Percentiles rank a stretch among this genome's conserved stretches.
Evolutionary conservation across 2,113 vertebrate genomes (phyloP).

Genomic region (Orycteropus afer): DNA sequence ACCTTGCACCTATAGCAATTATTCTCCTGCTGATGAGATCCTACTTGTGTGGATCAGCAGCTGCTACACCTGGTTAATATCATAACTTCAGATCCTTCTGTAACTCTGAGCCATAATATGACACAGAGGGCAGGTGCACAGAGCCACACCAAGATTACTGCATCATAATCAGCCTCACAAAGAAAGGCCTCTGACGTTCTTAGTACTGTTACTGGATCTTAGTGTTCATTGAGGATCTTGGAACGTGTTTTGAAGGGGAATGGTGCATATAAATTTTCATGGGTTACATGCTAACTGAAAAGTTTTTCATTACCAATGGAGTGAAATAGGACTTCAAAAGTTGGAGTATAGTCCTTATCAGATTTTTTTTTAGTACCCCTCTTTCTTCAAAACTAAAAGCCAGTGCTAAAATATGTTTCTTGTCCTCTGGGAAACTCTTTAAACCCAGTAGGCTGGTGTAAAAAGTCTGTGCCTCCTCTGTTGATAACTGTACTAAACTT

Average conservation of each 20-base stretch:
- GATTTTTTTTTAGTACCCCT: not conserved
- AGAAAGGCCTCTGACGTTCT: not conserved
- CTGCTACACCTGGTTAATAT: not conserved
- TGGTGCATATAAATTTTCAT: not conserved
- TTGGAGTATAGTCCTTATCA: not conserved
- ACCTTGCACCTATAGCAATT: not conserved
- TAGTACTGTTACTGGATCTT: not conserved
- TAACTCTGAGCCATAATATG: not conserved
- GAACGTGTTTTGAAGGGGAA: not conserved
- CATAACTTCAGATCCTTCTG: not conserved
- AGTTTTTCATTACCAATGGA: not conserved
- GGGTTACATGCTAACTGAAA: not conserved
- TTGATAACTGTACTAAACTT: not conserved
- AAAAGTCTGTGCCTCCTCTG: not conserved
- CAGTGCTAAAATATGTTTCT: constrained; percentile 12
- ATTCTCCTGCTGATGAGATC: not conserved
- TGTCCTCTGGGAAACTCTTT: constrained; percentile 9
- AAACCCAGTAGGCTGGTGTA: not conserved
- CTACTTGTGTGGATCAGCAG: not conserved
- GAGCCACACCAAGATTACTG: not conserved
- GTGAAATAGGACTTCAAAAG: not conserved
- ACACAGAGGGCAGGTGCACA: not conserved
- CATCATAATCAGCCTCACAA: not conserved
- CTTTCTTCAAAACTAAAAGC: constrained; percentile 31
- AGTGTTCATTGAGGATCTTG: not conserved